Conservation (phyloP, 2,797 vertebrate species). For the Tinamus major region DNA sequence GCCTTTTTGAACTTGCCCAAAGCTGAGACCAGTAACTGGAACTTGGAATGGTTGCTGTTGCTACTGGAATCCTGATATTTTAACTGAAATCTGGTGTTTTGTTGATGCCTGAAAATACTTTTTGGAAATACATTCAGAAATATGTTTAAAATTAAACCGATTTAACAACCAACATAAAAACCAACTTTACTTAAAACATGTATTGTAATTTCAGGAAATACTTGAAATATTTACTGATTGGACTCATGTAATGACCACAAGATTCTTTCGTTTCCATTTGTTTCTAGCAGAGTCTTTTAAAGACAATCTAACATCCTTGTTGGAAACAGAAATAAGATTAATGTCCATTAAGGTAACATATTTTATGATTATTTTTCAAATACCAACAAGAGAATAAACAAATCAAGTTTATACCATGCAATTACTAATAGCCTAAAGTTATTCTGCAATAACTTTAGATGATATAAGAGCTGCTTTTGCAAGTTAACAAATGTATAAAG, state of each 20-base stretch:
- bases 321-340: not conserved
- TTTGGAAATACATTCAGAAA: not conserved
- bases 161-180: not conserved
- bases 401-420: not conserved
- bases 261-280: not conserved
- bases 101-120: not conserved
- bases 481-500: not conserved
- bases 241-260: not conserved
- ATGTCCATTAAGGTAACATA: not conserved
- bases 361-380: not conserved
- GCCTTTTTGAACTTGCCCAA: constrained; percentile 1
- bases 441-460: not conserved
- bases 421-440: constrained; percentile 16
- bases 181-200: not conserved
- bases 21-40: not conserved
- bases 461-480: not conserved
- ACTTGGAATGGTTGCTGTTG: not conserved
- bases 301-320: not conserved
- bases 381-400: not conserved
- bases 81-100: not conserved
- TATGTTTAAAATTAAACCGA: not conserved
- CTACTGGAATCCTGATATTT: not conserved
- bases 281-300: not conserved
- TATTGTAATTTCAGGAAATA: constrained; percentile 17
- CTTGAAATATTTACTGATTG: constrained; percentile 24